Conservation (phyloP, 2,113 vertebrate genomes). For the Ctenodactylus gundi region DNA sequence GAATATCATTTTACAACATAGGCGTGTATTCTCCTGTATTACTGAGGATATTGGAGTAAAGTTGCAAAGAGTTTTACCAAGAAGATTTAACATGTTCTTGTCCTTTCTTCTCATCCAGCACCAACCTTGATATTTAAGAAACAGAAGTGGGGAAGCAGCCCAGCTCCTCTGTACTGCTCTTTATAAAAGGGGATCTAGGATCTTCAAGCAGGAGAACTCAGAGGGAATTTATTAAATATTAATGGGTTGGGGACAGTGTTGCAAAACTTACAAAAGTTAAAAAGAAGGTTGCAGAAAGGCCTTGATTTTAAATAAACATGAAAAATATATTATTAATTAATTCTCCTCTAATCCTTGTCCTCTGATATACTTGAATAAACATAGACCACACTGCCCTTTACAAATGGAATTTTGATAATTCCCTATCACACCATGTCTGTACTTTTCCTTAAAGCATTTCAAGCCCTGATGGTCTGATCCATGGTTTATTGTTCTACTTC, state of each 20-base stretch:
- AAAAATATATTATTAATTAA: conserved; percentile 1
- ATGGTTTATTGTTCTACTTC: not conserved
- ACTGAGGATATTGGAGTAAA: not conserved
- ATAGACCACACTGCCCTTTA: not conserved
- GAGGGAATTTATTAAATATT: not conserved
- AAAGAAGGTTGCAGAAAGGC: not conserved
- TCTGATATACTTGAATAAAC: not conserved
- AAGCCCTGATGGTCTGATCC: not conserved
- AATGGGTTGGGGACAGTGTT: not conserved
- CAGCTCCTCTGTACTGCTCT: not conserved
- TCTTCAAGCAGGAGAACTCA: not conserved
- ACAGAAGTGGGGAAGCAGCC: not conserved
- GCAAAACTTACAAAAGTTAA: not conserved
- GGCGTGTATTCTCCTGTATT: not conserved
- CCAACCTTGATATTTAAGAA: not conserved
- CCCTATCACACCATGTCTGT: not conserved
- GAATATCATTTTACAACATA: not conserved
- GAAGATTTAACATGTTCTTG: not conserved
- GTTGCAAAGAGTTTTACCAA: not conserved
- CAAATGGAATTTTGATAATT: not conserved
- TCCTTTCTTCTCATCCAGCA: not conserved
- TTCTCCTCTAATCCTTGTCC: not conserved
- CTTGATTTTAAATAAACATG: conserved; percentile 4
- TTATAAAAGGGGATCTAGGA: not conserved
- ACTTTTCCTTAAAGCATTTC: not conserved